A percentile compares a stretch with the other conserved stretches of the same genome.
Evolutionary conservation across 2,888 invertebrate species (phyloP).

Genomic region (Athetis lepigone): DNA sequence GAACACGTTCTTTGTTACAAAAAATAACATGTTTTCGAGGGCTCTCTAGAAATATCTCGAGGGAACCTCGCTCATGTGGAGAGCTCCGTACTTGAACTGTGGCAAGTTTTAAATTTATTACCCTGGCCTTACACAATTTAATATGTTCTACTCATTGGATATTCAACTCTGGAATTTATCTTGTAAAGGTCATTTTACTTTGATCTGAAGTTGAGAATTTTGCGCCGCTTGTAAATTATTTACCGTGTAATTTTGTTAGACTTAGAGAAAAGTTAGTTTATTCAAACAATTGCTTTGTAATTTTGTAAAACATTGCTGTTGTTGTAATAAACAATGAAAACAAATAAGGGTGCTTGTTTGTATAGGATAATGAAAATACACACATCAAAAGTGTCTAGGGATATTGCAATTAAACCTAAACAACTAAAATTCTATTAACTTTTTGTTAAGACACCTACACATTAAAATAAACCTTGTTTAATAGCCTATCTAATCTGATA

Average conservation of each 20-base stretch:
- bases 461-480: too few species aligned
- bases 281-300: conserved; percentile 25
- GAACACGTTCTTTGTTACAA: conserved; percentile 40
- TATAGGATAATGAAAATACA: conserved; percentile 1
- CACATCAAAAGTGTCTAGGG: too few species aligned
- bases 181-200: conserved; percentile 49
- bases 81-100: conserved; percentile 48
- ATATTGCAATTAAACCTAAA: too few species aligned
- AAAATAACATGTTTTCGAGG: conserved; percentile 50
- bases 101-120: conserved; percentile 62
- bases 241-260: conserved; percentile 20
- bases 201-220: conserved; percentile 16
- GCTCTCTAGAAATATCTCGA: conserved; percentile 45
- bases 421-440: too few species aligned
- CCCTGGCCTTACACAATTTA: conserved; percentile 48
- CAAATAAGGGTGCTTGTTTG: conserved; percentile 12
- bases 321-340: conserved; percentile 30
- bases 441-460: too few species aligned
- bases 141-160: conserved; percentile 50
- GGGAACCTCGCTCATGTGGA: conserved; percentile 54
- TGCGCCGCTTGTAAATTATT: conserved; percentile 42
- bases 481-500: too few species aligned
- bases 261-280: conserved; percentile 20
- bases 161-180: conserved; percentile 41
- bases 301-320: conserved; percentile 15